Evolutionary conservation across 2,888 invertebrate genomes (phyloP), one percentile per base, ranked within the genome.

Genomic region (Ditula angustiorana): DNA sequence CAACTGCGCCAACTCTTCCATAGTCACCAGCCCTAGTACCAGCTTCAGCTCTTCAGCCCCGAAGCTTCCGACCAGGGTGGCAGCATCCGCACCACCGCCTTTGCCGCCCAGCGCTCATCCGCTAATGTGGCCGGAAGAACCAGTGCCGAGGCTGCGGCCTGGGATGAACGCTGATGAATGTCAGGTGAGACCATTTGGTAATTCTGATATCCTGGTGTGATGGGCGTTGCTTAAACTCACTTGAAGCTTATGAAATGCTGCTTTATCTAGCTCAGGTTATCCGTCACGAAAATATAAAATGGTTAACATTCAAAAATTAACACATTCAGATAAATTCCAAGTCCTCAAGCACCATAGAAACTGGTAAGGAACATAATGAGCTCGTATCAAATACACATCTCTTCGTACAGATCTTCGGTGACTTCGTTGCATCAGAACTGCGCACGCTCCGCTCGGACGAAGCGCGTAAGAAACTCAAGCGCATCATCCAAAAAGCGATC

Each of bases 381-480:
- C n/a, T n/a, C n/a, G n/a, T n/a, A 16, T 8, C 5, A 8, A 33
- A 46, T 23, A 5, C 5, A 2, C 1, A 8, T 41, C 23, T 30
- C 16, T 8, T 16, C 23, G 3, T 4, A 41, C 69, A 92, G 92
- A 88, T 92, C 67, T 92, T 92, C 59, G 92, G 92, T 0, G 90
- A 92, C 74, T 92, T 92, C 74, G 92, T 92, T n/a, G 92, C 92
- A 0, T 90, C 91, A 0, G 92, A 92, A 61, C 82, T 92, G 1
- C 83, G 92, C 11, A 86, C 83, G 4, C 85, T 92, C 0, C 83
- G 88, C 1, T 86, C 88, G 0, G 75, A 80, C 13, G 89, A 88
- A 19, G 83, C 86, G 0, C 80, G 92, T 0, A 89, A 84, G 72
- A 82, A 82, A 7, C 74, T 92, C 69, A 91, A 90, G 74, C 74